phyloP scores from a whole-genome alignment of 2,888 invertebrate species.

The Harmothoe impar region DNA sequence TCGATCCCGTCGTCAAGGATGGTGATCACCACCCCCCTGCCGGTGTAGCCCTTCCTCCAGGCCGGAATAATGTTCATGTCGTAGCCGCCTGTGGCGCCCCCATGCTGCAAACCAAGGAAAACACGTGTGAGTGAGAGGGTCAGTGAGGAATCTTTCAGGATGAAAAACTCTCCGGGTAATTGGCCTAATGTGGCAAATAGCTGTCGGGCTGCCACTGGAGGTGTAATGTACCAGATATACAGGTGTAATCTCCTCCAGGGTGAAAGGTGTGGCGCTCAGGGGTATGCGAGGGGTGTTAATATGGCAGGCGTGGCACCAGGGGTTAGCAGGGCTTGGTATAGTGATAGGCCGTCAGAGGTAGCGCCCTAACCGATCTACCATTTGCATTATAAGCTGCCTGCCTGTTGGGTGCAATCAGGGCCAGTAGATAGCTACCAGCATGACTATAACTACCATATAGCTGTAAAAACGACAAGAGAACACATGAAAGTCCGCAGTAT shows the following conservation, averaged over 20 bases:
- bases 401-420: no score
- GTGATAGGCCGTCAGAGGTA: background rate
- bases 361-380: background rate
- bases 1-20: conserved; percentile 98
- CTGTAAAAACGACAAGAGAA: no score
- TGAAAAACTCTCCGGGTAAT: background rate
- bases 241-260: conserved; percentile 22
- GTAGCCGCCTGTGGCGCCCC: conserved; percentile 60
- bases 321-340: background rate
- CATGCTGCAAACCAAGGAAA: conserved; percentile 61
- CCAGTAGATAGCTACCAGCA: no score
- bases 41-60: conserved; percentile 96
- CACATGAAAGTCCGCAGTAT: no score
- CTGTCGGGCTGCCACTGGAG: background rate
- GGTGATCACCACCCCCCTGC: conserved; percentile 96
- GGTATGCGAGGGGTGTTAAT: background rate
- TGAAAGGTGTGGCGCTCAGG: background rate
- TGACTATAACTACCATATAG: no score
- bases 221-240: conserved; percentile 20
- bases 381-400: background rate
- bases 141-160: background rate
- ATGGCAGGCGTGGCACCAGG: background rate
- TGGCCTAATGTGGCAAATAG: conserved; percentile 12
- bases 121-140: background rate
- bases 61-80: conserved; percentile 97